Percentiles rank a stretch among this genome's conserved stretches.
These are phyloP conservation scores for Acanthosepion lycidas DNA, from an alignment of 2,888 invertebrate species.

Conservation along the genomic window DNA sequence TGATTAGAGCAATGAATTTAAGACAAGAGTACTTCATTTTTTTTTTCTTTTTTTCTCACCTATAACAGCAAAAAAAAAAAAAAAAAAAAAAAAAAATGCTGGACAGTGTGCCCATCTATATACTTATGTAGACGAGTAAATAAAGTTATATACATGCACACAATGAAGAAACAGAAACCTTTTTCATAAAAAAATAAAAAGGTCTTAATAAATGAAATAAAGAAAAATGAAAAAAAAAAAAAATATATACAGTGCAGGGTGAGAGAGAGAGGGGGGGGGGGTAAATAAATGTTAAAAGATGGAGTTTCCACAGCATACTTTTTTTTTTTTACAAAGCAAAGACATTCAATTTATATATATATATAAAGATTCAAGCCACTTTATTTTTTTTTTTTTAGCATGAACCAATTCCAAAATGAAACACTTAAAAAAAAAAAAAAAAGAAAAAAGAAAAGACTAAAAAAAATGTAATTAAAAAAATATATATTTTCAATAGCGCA, in stretches of 20 bases:
- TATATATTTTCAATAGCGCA: too few relatives aligned
- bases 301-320: background rate
- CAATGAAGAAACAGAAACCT: background rate
- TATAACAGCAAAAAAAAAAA: background rate
- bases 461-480: too few relatives aligned
- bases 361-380: too few relatives aligned
- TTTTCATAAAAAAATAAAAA: background rate
- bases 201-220: background rate
- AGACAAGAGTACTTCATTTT: background rate
- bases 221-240: background rate
- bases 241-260: background rate
- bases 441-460: too few relatives aligned
- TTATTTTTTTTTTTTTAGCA: too few relatives aligned
- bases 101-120: background rate
- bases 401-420: too few relatives aligned
- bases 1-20: background rate
- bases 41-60: background rate
- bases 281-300: background rate
- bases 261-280: background rate
- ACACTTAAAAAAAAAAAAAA: too few relatives aligned
- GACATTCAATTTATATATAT: too few relatives aligned
- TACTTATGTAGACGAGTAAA: background rate
- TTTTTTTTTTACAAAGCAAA: too few relatives aligned
- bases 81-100: background rate
- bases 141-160: background rate